phyloP scores from a whole-genome alignment of 2,113 vertebrate species.

The Lophotis ruficrista region DNA sequence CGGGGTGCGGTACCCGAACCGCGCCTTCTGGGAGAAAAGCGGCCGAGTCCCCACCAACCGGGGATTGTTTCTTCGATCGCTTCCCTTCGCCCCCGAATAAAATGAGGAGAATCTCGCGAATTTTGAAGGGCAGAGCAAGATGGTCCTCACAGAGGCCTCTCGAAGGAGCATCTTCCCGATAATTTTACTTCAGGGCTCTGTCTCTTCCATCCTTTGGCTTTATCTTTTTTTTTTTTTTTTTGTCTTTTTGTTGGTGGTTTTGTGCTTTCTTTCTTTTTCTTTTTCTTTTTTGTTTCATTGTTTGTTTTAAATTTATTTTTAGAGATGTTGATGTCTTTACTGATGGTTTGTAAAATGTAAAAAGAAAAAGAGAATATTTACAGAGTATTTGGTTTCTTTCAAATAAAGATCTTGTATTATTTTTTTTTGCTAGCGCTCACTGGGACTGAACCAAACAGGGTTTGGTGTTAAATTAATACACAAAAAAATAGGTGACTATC shows the following conservation, averaged over 20 bases:
- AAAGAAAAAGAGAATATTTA: background rate
- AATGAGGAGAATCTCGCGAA: accelerated
- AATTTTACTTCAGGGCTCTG: background rate
- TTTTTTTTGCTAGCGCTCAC: background rate
- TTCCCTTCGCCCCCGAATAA: background rate
- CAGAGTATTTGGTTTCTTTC: background rate
- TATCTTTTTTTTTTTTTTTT: background rate
- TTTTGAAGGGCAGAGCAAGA: background rate
- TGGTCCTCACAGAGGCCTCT: background rate
- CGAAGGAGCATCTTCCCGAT: background rate
- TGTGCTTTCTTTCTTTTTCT: too few species aligned
- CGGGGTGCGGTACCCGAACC: background rate
- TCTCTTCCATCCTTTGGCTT: background rate
- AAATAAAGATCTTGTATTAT: background rate
- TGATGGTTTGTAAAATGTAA: background rate
- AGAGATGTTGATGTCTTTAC: background rate
- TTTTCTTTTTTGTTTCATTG: too few species aligned
- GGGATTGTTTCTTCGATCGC: accelerated
- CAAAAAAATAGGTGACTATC: background rate
- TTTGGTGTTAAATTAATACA: background rate
- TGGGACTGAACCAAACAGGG: accelerated
- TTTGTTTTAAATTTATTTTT: background rate
- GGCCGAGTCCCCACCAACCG: accelerated
- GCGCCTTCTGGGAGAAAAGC: background rate
- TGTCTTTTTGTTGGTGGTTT: accelerated